Base-by-base conservation (phyloP, 1,140 invertebrate species). In the Ridgeia piscesae region DNA sequence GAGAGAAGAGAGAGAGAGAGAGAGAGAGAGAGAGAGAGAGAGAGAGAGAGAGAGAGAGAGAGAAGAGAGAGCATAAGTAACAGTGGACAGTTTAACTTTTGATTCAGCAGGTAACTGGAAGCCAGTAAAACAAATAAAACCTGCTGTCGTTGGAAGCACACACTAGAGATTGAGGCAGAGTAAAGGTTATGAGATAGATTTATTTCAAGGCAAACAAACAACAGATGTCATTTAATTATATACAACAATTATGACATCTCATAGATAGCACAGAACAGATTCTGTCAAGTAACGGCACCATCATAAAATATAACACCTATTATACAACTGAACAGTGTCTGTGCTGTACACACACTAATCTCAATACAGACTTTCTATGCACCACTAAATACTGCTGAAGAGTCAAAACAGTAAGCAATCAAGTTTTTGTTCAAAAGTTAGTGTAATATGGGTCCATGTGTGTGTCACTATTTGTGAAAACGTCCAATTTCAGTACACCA, bases 121-220 rank as follows among this genome's bases (percentile, higher is more conserved):
- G 11, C 42, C 42, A 42, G 27, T 77, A 21, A 77, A 9, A 77
- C 27, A 31, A 17, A 21, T 77, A 77, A 31, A 77, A 77, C 11
- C 58, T 77, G 58, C 8, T 77, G 58, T 77, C 27, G 27, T 21
- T 77, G 58, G 27, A 17, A 4, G 58, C 11, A 77, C 58, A 77
- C 27, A 21, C 17, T 6, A 77, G 17, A 77, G 58, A 21, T 21
- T 77, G 58, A 77, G 27, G 58, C 11, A 21, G 2, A 77, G 58
- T 27, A 77, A 77, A 77, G 0, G 58, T 77, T 77, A 77, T 77
- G 11, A 77, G 58, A 77, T 77, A 77, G 11, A 31, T 77, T 77
- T 77, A 77, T 21, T 77, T 77, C 58, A 77, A 77, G 58, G 58
- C 58, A 77, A 77, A 77, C 58, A 77, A 77, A 77, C 58, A 77